Base-by-base conservation (phyloP, 2,888 invertebrate genomes). In the Lithophane semibrunnea region DNA sequence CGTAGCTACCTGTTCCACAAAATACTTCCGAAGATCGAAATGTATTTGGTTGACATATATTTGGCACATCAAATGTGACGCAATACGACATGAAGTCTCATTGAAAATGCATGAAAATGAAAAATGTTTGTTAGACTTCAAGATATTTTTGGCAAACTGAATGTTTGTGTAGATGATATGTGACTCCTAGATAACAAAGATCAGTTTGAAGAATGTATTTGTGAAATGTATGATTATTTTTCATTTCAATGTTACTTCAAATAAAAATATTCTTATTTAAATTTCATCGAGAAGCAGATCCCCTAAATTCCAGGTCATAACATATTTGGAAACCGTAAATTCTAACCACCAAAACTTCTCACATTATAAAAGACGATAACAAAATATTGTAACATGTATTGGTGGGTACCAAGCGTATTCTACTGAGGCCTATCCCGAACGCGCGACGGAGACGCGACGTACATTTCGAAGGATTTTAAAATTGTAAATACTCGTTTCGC, bases 61-160 rank as follows among this genome's bases (percentile, higher is more conserved):
- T 52, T 72, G 66, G 5, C 66, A 63, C 63, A 42, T 66, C 24
- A 3, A 24, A 66, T 13, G 21, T 3, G 72, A 72, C 49, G 42
- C 13, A 42, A 42, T 9, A 66, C 8, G 72, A 66, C 52, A 52
- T 1, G 3, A 9, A 24, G 13, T 54, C 67, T 42, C 67, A 72
- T 72, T 67, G 67, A 21, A 37, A 72, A 67, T 72, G 24, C 42
- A 54, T 42, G 24, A 13, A 1, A 72, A 72, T 67, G 67, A 67
- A 72, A 54, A 67, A 67, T 72, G 10, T 67, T 67, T 21, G 52
- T 72, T 42, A 52, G 24, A 21, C 13, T 21, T 67, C 16, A 24
- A 72, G 16, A 54, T 21, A 21, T 72, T 67, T 52, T 54, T 72
- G 67, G 72, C 72, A 54, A 67, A 42, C 67, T 42, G 21, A 54